phyloP scores from a whole-genome alignment of 1,140 invertebrate genomes.

The Philopotamus ludificatus region DNA sequence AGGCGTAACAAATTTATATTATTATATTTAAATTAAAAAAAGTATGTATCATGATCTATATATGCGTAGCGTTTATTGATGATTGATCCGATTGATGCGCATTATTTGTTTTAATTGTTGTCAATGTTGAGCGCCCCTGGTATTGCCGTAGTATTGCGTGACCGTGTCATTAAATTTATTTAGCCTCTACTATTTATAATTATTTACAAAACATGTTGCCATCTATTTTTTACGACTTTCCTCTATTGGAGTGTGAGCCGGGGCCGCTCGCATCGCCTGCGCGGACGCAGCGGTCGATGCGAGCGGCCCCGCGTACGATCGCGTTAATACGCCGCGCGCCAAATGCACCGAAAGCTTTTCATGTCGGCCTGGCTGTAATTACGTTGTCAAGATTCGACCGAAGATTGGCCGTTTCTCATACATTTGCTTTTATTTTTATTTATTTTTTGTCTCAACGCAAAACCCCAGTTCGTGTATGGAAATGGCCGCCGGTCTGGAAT shows the following conservation, averaged over 20 bases:
- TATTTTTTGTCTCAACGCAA: constrained; percentile 40
- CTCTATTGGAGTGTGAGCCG: constrained; percentile 27
- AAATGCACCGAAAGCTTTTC: constrained; percentile 33
- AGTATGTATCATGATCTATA: too few relatives aligned
- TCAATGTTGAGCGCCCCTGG: constrained; percentile 19
- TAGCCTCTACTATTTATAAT: constrained; percentile 41
- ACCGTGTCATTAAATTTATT: constrained; percentile 37
- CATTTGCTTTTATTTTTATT: constrained; percentile 41
- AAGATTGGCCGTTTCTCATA: constrained; percentile 39
- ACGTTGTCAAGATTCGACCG: constrained; percentile 38
- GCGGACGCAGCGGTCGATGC: constrained; percentile 1
- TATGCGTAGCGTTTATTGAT: too few relatives aligned
- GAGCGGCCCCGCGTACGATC: neutral
- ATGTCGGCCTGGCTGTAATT: constrained; percentile 41
- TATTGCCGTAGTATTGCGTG: constrained; percentile 24
- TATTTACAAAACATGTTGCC: constrained; percentile 43
- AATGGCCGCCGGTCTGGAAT: constrained; percentile 2
- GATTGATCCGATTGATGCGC: too few relatives aligned
- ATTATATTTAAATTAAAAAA: neutral
- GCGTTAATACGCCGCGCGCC: constrained; percentile 9
- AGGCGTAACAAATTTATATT: constrained; percentile 1
- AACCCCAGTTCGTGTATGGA: constrained; percentile 33
- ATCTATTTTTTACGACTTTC: constrained; percentile 37
- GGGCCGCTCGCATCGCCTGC: neutral
- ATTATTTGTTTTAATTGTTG: too few relatives aligned